Conservation (phyloP, 2,888 invertebrate genomes). For the Isotomurus palustris region DNA sequence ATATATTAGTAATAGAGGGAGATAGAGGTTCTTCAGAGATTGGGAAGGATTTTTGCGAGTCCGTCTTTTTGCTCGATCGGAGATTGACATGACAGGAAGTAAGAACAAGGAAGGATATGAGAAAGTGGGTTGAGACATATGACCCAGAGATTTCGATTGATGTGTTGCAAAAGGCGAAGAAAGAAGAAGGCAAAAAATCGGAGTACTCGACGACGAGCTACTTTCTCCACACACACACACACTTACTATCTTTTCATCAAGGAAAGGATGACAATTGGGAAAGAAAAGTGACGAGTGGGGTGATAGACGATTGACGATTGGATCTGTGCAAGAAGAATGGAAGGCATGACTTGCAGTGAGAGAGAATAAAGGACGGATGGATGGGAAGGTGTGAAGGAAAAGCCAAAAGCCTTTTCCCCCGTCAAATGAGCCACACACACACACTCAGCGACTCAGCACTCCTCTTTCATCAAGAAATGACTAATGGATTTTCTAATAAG, state of each 20-base stretch:
- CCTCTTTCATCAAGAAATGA: constrained; percentile 18
- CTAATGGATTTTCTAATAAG: constrained; percentile 29
- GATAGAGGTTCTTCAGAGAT: too few species aligned
- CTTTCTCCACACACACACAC: too few species aligned
- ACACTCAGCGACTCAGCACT: too few species aligned
- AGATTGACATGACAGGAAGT: too few species aligned
- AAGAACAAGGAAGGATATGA: too few species aligned
- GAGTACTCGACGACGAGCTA: too few species aligned
- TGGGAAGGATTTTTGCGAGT: too few species aligned
- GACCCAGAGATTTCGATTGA: too few species aligned
- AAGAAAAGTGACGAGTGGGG: background rate
- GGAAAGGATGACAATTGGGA: background rate
- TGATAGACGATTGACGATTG: background rate
- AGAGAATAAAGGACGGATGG: background rate
- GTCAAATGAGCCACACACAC: constrained; percentile 14
- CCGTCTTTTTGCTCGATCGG: too few species aligned
- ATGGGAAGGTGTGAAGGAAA: background rate
- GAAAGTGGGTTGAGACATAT: too few species aligned
- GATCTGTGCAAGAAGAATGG: background rate
- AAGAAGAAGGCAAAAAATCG: background rate
- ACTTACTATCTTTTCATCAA: too few species aligned
- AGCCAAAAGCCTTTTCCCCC: background rate
- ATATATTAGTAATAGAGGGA: too few species aligned
- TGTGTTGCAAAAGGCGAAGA: background rate
- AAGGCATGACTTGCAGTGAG: background rate